A percentile compares a stretch with the other conserved stretches of the same genome.
Evolutionary conservation across 1,140 invertebrate species (phyloP).

Genomic region (Asbolus verrucosus): DNA sequence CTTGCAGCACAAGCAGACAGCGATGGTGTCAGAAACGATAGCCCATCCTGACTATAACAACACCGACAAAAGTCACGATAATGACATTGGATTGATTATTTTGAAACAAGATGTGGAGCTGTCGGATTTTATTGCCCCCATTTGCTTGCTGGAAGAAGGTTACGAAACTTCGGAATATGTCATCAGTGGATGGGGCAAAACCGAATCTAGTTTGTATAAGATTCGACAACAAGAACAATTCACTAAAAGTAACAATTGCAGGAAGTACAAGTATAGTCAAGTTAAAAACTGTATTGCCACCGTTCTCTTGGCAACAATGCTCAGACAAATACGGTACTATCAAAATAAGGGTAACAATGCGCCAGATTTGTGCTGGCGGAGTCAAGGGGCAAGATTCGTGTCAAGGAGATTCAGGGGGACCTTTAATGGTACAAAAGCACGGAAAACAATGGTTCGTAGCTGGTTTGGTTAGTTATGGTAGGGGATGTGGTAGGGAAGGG

Average conservation of each 20-base stretch:
- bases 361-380: conserved; percentile 69
- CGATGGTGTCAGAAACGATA: conserved; percentile 66
- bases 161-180: conserved; percentile 46
- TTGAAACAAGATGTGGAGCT: conserved; percentile 59
- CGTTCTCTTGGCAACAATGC: conserved; percentile 55
- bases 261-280: conserved; percentile 32
- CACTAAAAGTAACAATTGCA: conserved; percentile 3
- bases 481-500: conserved; percentile 68
- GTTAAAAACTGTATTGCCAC: conserved; percentile 55
- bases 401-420: conserved; percentile 73
- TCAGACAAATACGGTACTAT: conserved; percentile 59
- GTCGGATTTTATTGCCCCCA: conserved; percentile 69
- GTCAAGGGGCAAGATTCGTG: conserved; percentile 67
- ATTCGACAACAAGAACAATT: neutral
- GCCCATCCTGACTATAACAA: conserved; percentile 69
- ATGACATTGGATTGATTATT: conserved; percentile 74
- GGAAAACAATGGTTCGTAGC: conserved; percentile 54
- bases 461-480: conserved; percentile 74
- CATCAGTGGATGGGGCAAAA: conserved; percentile 62
- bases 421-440: conserved; percentile 66
- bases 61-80: conserved; percentile 63
- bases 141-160: conserved; percentile 69
- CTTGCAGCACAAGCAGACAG: conserved; percentile 65
- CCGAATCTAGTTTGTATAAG: conserved; percentile 56
- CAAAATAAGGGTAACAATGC: conserved; percentile 49